Conservation (phyloP, 2,113 vertebrate species). For the Leptosomus discolor region DNA sequence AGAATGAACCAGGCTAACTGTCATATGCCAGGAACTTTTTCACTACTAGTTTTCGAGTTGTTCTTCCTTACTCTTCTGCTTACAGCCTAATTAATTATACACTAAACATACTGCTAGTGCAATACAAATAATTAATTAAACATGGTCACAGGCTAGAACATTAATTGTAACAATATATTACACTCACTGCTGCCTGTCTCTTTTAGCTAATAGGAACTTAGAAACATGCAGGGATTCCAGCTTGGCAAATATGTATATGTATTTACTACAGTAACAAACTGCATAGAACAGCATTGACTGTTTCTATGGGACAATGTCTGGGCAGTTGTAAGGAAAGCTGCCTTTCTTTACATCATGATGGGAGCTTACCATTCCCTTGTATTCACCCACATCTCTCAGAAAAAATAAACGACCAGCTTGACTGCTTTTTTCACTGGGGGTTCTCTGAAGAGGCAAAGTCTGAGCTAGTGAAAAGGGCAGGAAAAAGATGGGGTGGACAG, state of each 20-base stretch:
- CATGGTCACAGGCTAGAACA: constrained; percentile 24
- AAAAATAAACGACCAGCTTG: not conserved
- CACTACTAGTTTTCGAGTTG: not conserved
- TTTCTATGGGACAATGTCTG: not conserved
- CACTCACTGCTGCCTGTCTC: constrained; percentile 9
- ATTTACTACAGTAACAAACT: not conserved
- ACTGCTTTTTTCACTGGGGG: not conserved
- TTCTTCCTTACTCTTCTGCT: constrained; percentile 5
- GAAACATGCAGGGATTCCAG: not conserved
- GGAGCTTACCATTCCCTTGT: not conserved
- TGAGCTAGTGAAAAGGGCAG: not conserved
- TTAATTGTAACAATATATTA: constrained; percentile 39
- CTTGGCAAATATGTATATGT: not conserved
- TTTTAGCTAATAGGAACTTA: not conserved
- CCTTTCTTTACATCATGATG: not conserved
- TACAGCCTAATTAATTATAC: constrained; percentile 31
- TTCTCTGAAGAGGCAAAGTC: not conserved
- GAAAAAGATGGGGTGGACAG: not conserved
- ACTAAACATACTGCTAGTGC: constrained; percentile 35
- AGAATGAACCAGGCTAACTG: not conserved
- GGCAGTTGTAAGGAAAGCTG: not conserved
- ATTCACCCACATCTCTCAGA: not conserved
- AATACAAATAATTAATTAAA: constrained; percentile 60
- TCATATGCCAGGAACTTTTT: not conserved
- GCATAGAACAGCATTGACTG: not conserved